Percentiles rank a stretch among this genome's conserved stretches.
Evolutionary conservation across 2,797 vertebrate species (phyloP).

Genomic region (Gambelia wislizenii): DNA sequence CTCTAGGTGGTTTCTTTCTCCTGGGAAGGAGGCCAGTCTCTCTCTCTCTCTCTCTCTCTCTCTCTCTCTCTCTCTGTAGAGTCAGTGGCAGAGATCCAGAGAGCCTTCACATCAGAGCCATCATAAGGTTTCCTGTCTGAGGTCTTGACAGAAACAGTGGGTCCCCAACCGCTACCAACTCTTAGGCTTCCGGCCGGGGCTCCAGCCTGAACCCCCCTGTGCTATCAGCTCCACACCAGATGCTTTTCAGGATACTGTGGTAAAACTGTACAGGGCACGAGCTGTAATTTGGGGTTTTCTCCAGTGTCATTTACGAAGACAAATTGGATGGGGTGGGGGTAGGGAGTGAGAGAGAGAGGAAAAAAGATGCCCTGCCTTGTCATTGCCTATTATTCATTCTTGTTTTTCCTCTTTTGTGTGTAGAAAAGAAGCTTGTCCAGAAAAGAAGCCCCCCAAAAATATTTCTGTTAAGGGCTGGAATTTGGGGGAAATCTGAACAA

Average conservation of each 20-base stretch:
- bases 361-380: conserved; percentile 52
- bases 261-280: conserved; percentile 87
- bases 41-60: background rate
- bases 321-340: conserved; percentile 75
- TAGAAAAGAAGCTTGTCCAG: background rate
- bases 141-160: conserved; percentile 71
- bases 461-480: background rate
- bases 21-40: background rate
- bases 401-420: conserved; percentile 15
- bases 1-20: conserved; percentile 1
- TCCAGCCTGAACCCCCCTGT: conserved; percentile 76
- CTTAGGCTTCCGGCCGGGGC: conserved; percentile 82
- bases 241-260: conserved; percentile 93
- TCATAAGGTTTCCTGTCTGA: conserved; percentile 80
- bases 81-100: conserved; percentile 41
- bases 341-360: conserved; percentile 16
- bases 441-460: conserved; percentile 61
- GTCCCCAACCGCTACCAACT: conserved; percentile 77
- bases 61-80: background rate
- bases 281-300: conserved; percentile 85
- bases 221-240: conserved; percentile 87
- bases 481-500: background rate
- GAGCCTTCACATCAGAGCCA: conserved; percentile 48
- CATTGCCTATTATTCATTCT: conserved; percentile 49
- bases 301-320: conserved; percentile 83